Percentiles rank a stretch among this genome's conserved stretches.
phyloP scores from a whole-genome alignment of 2,113 vertebrate genomes.

The Orthonyx spaldingii region DNA sequence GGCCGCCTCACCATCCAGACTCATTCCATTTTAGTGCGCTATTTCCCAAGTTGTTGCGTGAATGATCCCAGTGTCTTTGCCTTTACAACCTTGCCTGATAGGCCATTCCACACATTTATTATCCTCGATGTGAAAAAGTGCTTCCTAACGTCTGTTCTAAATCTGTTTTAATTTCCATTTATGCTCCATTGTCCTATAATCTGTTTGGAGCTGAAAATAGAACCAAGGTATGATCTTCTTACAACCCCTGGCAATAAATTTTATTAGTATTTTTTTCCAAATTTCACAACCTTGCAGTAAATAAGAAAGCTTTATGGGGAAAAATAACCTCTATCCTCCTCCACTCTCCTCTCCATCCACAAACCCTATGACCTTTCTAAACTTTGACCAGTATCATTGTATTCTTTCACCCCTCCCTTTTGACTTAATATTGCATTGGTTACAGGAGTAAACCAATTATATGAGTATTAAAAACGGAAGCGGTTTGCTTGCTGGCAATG shows the following conservation, averaged over 20 bases:
- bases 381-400: slow-evolving; percentile 35
- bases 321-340: slow-evolving; percentile 48
- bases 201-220: slow-evolving; percentile 62
- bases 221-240: slow-evolving; percentile 64
- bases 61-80: slow-evolving; percentile 42
- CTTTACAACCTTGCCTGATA: slow-evolving; percentile 53
- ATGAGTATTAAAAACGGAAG: slow-evolving; percentile 66
- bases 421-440: slow-evolving; percentile 41
- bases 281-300: slow-evolving; percentile 60
- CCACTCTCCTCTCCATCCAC: slow-evolving; percentile 16
- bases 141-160: slow-evolving; percentile 58
- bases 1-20: background rate
- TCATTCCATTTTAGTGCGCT: background rate
- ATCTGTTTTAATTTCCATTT: slow-evolving; percentile 69
- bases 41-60: slow-evolving; percentile 31
- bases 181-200: slow-evolving; percentile 65
- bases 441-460: slow-evolving; percentile 71
- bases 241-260: slow-evolving; percentile 60
- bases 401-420: background rate
- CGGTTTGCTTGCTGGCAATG: slow-evolving; percentile 35
- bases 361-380: slow-evolving; percentile 31
- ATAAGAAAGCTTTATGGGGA: slow-evolving; percentile 51
- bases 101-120: slow-evolving; percentile 60
- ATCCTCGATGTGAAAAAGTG: slow-evolving; percentile 54
- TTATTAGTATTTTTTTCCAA: slow-evolving; percentile 60